These are phyloP conservation scores for Platysternon megacephalum DNA, from an alignment of 2,113 vertebrate species.

Conservation along the genomic window DNA sequence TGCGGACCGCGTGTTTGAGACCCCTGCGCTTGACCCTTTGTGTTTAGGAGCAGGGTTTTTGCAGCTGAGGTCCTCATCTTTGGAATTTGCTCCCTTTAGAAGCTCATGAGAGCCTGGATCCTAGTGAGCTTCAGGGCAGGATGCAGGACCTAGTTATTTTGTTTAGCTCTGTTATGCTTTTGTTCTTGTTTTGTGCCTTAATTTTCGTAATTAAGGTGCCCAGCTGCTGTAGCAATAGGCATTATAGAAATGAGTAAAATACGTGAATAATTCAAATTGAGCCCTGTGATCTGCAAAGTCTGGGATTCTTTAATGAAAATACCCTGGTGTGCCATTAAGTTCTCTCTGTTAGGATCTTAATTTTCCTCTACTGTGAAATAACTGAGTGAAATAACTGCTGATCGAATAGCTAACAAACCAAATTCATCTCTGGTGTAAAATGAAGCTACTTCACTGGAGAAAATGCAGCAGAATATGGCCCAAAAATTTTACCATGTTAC, in stretches of 20 bases:
- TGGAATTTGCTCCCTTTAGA: background rate
- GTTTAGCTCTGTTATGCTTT: background rate
- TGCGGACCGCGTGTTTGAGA: too few relatives aligned
- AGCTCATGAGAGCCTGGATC: background rate
- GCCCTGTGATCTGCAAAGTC: background rate
- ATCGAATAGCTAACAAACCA: background rate
- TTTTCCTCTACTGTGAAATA: background rate
- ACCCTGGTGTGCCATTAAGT: background rate
- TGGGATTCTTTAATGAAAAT: conserved; percentile 19
- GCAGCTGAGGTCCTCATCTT: background rate
- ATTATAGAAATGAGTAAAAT: background rate
- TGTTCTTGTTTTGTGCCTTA: background rate
- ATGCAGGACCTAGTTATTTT: background rate
- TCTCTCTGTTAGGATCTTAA: background rate
- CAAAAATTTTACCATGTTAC: background rate
- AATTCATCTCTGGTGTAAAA: background rate
- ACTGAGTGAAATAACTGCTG: background rate
- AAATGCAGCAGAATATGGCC: background rate
- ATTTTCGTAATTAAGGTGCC: background rate
- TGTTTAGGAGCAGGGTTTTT: background rate
- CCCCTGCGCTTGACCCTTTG: background rate
- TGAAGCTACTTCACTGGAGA: background rate
- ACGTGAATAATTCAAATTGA: background rate
- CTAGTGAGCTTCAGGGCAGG: background rate
- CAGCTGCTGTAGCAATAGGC: conserved; percentile 6